Percentiles rank a stretch among this genome's conserved stretches.
Evolutionary conservation across 1,140 invertebrate genomes (phyloP).

Genomic region (Drosophila melanica): DNA sequence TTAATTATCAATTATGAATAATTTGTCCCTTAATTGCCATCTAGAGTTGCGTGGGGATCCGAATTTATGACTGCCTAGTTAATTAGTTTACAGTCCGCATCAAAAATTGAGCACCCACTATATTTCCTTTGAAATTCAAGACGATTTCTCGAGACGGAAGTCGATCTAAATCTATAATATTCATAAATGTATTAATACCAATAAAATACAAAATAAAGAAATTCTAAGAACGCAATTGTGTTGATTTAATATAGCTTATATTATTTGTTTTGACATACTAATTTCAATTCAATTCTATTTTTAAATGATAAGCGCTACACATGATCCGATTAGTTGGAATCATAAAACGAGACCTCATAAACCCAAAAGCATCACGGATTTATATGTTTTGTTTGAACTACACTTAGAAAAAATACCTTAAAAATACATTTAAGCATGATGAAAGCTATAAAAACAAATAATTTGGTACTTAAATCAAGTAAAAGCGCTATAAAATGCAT

Average conservation of each 20-base stretch:
- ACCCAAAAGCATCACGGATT: neutral
- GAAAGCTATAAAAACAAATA: too few species aligned
- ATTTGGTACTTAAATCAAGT: too few species aligned
- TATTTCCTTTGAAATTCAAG: neutral
- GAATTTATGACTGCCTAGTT: neutral
- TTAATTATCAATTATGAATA: too few species aligned
- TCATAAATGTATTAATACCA: neutral
- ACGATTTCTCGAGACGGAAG: slow-evolving; percentile 7
- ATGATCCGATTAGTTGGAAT: slow-evolving; percentile 11
- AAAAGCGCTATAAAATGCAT: too few species aligned
- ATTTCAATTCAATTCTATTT: slow-evolving; percentile 9
- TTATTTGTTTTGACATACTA: slow-evolving; percentile 41
- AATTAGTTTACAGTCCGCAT: neutral
- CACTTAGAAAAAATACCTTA: neutral
- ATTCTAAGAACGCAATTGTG: slow-evolving; percentile 25
- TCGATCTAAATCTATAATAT: neutral
- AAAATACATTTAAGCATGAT: neutral
- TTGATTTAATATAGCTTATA: slow-evolving; percentile 27
- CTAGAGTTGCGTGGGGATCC: neutral
- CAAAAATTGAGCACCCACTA: neutral
- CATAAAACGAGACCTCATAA: slow-evolving; percentile 14
- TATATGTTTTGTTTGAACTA: neutral
- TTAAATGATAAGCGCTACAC: slow-evolving; percentile 35
- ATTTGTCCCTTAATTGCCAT: slow-evolving; percentile 6
- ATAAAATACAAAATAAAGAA: neutral